Conservation (phyloP, 2,113 vertebrate species). For the Scophthalmus maximus region DNA sequence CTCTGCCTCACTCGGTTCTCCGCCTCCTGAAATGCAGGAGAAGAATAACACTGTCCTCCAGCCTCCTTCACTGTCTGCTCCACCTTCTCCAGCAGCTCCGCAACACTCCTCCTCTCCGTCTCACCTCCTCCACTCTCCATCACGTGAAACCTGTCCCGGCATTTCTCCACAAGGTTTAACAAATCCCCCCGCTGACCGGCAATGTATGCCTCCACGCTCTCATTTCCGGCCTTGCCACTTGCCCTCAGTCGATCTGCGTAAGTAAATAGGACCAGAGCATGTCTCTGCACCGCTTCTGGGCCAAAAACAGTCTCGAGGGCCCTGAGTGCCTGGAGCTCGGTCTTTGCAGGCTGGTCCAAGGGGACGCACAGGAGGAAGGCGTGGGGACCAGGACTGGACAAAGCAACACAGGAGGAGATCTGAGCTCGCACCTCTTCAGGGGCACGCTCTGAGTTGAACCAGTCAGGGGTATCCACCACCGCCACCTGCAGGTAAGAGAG, state of each 20-base stretch:
- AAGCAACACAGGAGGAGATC: constrained; percentile 76
- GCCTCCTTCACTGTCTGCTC: constrained; percentile 77
- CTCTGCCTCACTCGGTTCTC: constrained; percentile 68
- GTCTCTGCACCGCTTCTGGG: constrained; percentile 48
- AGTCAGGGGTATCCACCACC: constrained; percentile 83
- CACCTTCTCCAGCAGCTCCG: constrained; percentile 78
- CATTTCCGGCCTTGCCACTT: constrained; percentile 17
- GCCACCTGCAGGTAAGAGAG: constrained; percentile 70
- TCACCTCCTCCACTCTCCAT: constrained; percentile 45
- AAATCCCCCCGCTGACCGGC: constrained; percentile 70
- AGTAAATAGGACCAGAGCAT: constrained; percentile 80
- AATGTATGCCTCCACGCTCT: constrained; percentile 76
- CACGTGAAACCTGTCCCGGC: constrained; percentile 81
- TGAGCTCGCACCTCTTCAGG: constrained; percentile 75
- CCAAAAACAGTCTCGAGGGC: constrained; percentile 74
- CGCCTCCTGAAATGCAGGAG: constrained; percentile 73
- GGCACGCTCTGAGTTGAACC: constrained; percentile 73
- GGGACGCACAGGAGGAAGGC: constrained; percentile 83
- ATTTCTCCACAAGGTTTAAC: constrained; percentile 80
- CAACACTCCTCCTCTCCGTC: constrained; percentile 40
- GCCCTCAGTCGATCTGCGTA: constrained; percentile 66
- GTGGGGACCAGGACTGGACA: constrained; percentile 81
- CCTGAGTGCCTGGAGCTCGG: constrained; percentile 64
- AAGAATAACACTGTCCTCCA: constrained; percentile 72
- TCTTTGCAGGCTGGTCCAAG: constrained; percentile 73